These are phyloP conservation scores for Thysanoteuthis rhombus DNA, from an alignment of 2,888 invertebrate genomes.

Conservation along the genomic window DNA sequence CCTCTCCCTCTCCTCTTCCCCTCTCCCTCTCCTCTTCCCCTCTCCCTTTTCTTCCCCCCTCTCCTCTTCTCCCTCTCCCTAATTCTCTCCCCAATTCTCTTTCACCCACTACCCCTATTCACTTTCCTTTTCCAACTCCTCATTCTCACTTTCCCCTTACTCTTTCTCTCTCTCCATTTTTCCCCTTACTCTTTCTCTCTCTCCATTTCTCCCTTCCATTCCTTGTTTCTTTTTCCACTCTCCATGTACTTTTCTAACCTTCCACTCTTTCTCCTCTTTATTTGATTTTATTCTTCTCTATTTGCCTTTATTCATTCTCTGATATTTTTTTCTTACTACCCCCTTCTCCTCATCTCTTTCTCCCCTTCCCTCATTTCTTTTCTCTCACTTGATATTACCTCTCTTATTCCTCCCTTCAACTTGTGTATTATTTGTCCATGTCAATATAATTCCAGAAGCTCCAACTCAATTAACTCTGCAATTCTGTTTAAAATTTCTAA, in stretches of 20 bases:
- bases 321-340: neutral
- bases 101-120: neutral
- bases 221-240: neutral
- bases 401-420: neutral
- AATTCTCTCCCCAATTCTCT: too few species aligned
- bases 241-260: neutral
- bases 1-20: neutral
- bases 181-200: neutral
- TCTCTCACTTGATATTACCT: neutral
- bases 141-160: too few species aligned
- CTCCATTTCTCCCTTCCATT: neutral
- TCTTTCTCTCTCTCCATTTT: neutral
- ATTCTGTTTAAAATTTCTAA: neutral
- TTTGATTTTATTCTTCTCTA: neutral
- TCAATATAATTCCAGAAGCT: neutral
- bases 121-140: neutral
- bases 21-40: neutral
- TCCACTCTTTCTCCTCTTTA: neutral
- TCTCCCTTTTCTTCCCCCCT: neutral
- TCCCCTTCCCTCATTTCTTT: neutral
- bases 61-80: neutral
- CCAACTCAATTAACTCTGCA: conserved; percentile 12
- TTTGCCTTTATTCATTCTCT: neutral
- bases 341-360: neutral
- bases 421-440: neutral